Percentiles rank a stretch among this genome's conserved stretches.
Conservation (phyloP, 2,797 vertebrate genomes). For the Crenuchus spilurus region DNA sequence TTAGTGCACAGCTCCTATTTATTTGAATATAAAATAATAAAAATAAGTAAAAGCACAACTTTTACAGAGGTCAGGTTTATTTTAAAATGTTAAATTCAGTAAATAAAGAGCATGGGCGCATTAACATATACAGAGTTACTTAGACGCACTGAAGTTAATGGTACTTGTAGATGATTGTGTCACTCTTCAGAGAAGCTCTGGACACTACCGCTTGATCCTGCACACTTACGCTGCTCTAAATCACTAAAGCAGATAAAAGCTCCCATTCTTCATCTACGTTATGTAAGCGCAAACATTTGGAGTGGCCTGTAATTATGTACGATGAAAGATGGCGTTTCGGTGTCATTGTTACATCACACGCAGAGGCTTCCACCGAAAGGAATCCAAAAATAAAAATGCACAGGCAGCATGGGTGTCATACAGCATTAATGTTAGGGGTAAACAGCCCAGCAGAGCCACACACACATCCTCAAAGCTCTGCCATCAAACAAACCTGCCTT, state of each 20-base stretch:
- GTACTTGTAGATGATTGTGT: not conserved
- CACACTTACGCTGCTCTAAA: conserved; percentile 25
- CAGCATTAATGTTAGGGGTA: conserved; percentile 19
- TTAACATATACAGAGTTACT: no score
- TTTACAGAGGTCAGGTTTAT: no score
- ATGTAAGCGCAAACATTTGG: conserved; percentile 40
- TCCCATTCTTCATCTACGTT: conserved; percentile 28
- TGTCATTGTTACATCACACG: conserved; percentile 45
- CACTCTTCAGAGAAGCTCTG: conserved; percentile 8
- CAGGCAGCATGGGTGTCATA: conserved; percentile 19
- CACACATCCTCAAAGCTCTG: conserved; percentile 32
- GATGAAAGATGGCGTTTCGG: conserved; percentile 30
- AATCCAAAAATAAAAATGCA: conserved; percentile 15
- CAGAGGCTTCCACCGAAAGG: conserved; percentile 13
- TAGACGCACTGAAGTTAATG: no score
- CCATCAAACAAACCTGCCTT: conserved; percentile 28
- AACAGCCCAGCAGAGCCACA: conserved; percentile 27
- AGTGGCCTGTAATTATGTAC: conserved; percentile 39
- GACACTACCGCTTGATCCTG: conserved; percentile 13
- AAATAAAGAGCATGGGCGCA: no score
- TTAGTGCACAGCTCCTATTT: no score
- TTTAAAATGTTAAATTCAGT: no score
- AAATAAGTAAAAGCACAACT: no score
- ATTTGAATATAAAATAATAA: no score
- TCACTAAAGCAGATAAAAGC: conserved; percentile 39